A percentile compares a stretch with the other conserved stretches of the same genome.
Evolutionary conservation across 1,140 invertebrate species (phyloP).

Genomic region (Kradibia gibbosae): DNA sequence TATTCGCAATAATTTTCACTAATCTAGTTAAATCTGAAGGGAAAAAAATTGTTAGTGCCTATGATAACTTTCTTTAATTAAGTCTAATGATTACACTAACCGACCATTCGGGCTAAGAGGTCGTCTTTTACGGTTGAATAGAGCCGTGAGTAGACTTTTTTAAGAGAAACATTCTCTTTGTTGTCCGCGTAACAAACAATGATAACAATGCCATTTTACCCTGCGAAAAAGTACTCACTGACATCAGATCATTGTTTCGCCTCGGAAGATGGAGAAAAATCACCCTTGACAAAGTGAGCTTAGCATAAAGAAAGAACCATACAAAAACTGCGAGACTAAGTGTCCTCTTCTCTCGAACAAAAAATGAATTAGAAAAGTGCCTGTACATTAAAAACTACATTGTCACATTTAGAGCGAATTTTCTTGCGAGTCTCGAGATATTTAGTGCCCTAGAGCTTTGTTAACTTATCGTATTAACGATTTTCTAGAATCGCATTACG

Average conservation of each 20-base stretch:
- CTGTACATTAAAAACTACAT: too few relatives aligned
- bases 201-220: constrained; percentile 20
- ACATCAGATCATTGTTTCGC: constrained; percentile 2
- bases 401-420: too few relatives aligned
- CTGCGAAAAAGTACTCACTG: constrained; percentile 6
- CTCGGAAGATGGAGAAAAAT: background rate
- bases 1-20: too few relatives aligned
- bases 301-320: constrained; percentile 28
- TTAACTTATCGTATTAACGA: too few relatives aligned
- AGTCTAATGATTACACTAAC: background rate
- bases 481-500: too few relatives aligned
- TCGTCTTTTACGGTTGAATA: background rate
- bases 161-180: background rate
- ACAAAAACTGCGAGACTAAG: constrained; percentile 10
- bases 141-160: background rate
- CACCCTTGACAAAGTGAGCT: background rate
- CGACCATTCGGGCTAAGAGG: background rate
- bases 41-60: background rate
- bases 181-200: background rate
- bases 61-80: background rate
- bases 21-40: background rate
- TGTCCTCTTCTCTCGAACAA: background rate
- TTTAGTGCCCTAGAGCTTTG: too few relatives aligned
- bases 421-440: too few relatives aligned
- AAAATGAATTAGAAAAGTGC: background rate